Evolutionary conservation across 2,797 vertebrate species (phyloP), one percentile per base, ranked within the genome.

Genomic region (Columba guinea): DNA sequence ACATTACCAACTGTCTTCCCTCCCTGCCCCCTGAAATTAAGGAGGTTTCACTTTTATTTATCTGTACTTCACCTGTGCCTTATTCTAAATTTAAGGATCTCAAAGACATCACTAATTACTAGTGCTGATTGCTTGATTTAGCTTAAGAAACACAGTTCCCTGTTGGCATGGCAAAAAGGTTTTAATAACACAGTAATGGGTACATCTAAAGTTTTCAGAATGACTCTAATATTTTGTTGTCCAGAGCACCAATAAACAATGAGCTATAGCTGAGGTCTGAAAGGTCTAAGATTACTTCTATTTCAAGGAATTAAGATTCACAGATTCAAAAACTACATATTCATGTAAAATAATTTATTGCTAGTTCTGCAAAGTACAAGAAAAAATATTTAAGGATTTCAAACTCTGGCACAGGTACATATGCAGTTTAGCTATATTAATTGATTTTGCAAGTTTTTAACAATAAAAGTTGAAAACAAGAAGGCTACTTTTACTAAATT

Each of bases 101-200:
- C 62, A 21, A 64, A 84, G 20, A 59, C 1, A 48, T 28, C 9
- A 17, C 51, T 46, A 20, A 58, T 76, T 74, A 37, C 22, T 21
- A 34, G 6, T 22, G 32, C 44, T 13, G 10, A 75, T 70, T 18
- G 67, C 20, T 59, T 68, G n/a, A 56, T 56, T 56, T 63, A 30
- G 23, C 56, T 84, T 48, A 86, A 77, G 23, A 52, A 60, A 68
- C 13, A 56, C 9, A 60, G 73, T n/a, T 62, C 24, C 20, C 24
- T 49, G 19, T 41, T 26, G 28, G 28, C 24, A 48, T 0, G 32
- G 34, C 56, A 76, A 52, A 77, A 2, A 28, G 9, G 13, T 71
- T 65, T 48, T 14, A 56, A 4, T 28, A 70, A 64, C 21, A n/a
- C 0, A 46, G 34, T 14, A 34, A 37, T 5, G 7, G 17, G 0